Percentiles rank a stretch among this genome's conserved stretches.
Evolutionary conservation across 1,140 invertebrate species (phyloP).

Genomic region (Dufourea novaeangliae): DNA sequence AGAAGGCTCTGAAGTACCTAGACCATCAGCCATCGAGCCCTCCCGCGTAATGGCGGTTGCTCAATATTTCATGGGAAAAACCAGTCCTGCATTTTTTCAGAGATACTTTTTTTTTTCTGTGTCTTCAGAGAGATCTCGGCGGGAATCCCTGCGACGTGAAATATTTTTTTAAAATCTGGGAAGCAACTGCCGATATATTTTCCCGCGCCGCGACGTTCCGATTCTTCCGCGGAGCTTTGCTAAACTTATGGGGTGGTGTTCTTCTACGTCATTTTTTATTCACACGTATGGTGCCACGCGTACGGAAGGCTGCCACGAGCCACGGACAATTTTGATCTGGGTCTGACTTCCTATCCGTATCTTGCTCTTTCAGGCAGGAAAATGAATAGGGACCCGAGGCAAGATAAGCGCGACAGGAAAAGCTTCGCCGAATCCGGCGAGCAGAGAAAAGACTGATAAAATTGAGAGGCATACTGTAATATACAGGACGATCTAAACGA

Average conservation of each 20-base stretch:
- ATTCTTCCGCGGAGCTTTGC: background rate
- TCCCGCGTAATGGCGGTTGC: slow-evolving; percentile 10
- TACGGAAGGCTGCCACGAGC: background rate
- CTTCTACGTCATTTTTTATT: background rate
- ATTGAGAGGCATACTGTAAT: background rate
- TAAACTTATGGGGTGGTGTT: background rate
- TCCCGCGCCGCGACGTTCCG: background rate
- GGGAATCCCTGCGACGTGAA: background rate
- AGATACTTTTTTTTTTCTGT: background rate
- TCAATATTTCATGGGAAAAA: background rate
- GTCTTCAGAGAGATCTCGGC: background rate
- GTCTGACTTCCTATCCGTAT: background rate
- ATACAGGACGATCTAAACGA: background rate
- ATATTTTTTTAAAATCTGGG: background rate
- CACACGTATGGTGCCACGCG: background rate
- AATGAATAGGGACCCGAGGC: background rate
- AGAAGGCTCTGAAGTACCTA: slow-evolving; percentile 81
- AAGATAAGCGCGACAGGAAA: background rate
- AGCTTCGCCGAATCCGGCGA: background rate
- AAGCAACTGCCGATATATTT: background rate
- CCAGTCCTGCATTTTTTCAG: background rate
- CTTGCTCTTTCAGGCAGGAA: background rate
- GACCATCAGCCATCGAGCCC: slow-evolving; percentile 39
- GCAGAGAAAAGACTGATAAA: background rate
- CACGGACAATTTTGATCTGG: background rate